Percentiles rank a stretch among this genome's conserved stretches.
Conservation (phyloP, 2,113 vertebrate genomes). For the Misgurnus mizolepis region DNA sequence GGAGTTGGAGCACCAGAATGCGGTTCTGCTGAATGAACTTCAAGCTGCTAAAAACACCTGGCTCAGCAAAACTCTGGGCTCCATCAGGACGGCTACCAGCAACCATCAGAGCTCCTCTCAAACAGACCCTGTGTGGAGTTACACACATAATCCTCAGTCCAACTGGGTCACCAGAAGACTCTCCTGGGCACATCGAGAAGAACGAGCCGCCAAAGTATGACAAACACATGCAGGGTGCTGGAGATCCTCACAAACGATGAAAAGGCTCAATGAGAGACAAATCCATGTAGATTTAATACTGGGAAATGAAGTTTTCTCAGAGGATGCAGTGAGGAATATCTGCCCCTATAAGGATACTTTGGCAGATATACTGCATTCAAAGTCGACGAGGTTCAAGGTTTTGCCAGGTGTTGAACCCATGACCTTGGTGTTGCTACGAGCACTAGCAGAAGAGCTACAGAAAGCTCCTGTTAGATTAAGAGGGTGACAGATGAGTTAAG, state of each 20-base stretch:
- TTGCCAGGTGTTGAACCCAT: too few relatives aligned
- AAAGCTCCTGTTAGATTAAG: too few relatives aligned
- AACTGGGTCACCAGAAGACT: constrained; percentile 40
- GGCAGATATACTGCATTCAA: too few relatives aligned
- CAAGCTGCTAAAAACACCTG: constrained; percentile 93
- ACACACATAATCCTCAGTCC: constrained; percentile 5
- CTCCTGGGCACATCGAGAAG: constrained; percentile 35
- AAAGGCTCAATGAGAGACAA: background rate
- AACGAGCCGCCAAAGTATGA: constrained; percentile 32
- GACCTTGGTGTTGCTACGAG: too few relatives aligned
- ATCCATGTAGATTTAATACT: background rate
- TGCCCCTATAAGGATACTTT: background rate
- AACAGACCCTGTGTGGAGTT: constrained; percentile 12
- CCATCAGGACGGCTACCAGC: constrained; percentile 81
- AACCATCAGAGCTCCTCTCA: constrained; percentile 29
- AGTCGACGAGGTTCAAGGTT: too few relatives aligned
- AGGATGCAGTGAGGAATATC: background rate
- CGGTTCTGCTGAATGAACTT: constrained; percentile 85
- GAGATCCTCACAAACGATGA: constrained; percentile 5
- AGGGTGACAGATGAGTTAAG: too few relatives aligned
- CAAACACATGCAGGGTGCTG: background rate
- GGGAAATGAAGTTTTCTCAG: background rate
- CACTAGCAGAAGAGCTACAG: too few relatives aligned
- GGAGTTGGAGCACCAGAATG: constrained; percentile 92
- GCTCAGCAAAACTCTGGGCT: constrained; percentile 95